Evolutionary conservation across 1,140 invertebrate species (phyloP).

Genomic region (Portunus trituberculatus): DNA sequence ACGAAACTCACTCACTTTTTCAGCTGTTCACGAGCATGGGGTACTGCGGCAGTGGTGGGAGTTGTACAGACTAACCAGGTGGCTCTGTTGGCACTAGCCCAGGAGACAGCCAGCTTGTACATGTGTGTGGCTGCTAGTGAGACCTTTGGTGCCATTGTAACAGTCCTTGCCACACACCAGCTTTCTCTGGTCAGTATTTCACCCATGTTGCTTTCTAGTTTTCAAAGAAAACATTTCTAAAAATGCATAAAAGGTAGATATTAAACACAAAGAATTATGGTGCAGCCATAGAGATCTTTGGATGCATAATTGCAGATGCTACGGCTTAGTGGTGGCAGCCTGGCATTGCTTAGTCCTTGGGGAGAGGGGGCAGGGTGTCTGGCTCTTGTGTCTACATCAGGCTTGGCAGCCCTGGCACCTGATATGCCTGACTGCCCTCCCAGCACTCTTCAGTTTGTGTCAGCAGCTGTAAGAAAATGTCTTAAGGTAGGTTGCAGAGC

Average conservation of each 20-base stretch:
- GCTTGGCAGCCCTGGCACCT: constrained; percentile 66
- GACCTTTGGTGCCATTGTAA: constrained; percentile 51
- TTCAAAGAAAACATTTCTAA: neutral
- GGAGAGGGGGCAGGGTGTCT: constrained; percentile 71
- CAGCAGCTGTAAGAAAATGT: constrained; percentile 58
- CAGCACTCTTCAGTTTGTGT: constrained; percentile 59
- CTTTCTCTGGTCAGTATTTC: constrained; percentile 59
- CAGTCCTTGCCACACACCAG: constrained; percentile 58
- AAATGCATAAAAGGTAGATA: neutral
- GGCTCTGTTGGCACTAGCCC: constrained; percentile 61
- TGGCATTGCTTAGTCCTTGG: constrained; percentile 69
- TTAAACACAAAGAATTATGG: neutral
- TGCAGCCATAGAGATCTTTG: neutral
- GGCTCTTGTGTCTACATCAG: constrained; percentile 71
- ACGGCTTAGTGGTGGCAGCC: constrained; percentile 38
- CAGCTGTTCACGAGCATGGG: constrained; percentile 71
- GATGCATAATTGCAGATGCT: constrained; percentile 18
- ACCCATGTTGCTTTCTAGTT: neutral
- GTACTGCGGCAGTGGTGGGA: constrained; percentile 65
- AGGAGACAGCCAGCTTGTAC: constrained; percentile 55
- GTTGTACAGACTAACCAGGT: constrained; percentile 55
- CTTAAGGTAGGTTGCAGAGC: constrained; percentile 59
- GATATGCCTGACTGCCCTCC: constrained; percentile 64
- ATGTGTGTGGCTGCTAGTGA: constrained; percentile 59
- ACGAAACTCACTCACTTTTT: neutral